Evolutionary conservation across 1,140 invertebrate genomes (phyloP), one percentile per base, ranked within the genome.

Genomic region (Bombus balteatus): DNA sequence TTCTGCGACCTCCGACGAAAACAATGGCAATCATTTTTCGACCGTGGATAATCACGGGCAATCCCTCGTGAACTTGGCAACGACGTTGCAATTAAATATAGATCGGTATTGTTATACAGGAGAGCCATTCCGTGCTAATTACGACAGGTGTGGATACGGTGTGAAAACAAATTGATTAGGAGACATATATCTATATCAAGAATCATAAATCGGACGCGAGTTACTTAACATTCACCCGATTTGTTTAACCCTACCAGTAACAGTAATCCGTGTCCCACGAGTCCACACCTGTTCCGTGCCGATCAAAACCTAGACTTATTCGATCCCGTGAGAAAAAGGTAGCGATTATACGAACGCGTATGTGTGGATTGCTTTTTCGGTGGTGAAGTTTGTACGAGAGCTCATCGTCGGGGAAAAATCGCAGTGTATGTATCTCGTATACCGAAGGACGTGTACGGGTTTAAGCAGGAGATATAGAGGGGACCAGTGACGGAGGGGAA

Each of bases 361-460:
- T 41, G 22, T 39, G 22, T 74, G 57, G 59, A 12, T 62, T n/a
- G 59, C 28, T 62, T 81, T 62, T 81, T 41, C 9, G 41, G 12
- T 28, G 39, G 28, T 28, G 34, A 8, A 13, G 68, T 34, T 34
- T 3, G 22, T 6, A n/a, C 4, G 25, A 32, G 70, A 32, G 41
- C 22, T 68, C 9, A 25, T 81, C 34, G 81, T 77, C 25, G 59
- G 59, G 66, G 76, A 89, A 89, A 89, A 89, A 87, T 89, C 76
- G 76, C 66, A 53, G 62, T 83, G 62, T 89, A 86, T 34, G 32
- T 66, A n/a, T 80, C 39, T 86, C 37, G 47, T 57, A 78, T 79
- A 82, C 65, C 85, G 86, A 87, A 90, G 82, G 89, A 90, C 86
- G 89, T 83, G 85, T 83, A 89, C 77, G 82, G 79, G 81, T 90